phyloP scores from a whole-genome alignment of 37 sponge, comb jelly and placozoan species.

The Haliclona indistincta region DNA sequence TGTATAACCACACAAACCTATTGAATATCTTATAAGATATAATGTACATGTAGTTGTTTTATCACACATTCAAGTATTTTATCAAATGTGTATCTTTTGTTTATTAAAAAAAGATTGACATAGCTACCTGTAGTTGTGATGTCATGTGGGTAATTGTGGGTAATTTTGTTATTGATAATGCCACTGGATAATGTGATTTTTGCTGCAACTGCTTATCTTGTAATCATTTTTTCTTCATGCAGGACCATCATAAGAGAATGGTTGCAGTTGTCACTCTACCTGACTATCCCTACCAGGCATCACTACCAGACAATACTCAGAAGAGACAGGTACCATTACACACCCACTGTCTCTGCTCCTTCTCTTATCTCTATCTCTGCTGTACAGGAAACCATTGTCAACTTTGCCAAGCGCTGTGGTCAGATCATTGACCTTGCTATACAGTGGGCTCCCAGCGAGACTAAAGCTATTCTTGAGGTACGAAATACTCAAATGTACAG shows the following conservation, averaged over 20 bases:
- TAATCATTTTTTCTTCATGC: background rate
- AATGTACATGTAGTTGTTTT: too few relatives aligned
- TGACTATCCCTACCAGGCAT: conserved; percentile 29
- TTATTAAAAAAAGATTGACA: too few relatives aligned
- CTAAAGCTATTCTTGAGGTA: conserved; percentile 58
- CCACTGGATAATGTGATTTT: too few relatives aligned
- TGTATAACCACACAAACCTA: too few relatives aligned
- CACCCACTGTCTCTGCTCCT: background rate
- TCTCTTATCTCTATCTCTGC: background rate
- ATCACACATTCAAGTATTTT: too few relatives aligned
- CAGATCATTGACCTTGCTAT: conserved; percentile 69
- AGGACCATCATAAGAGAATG: conserved; percentile 29
- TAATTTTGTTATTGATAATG: too few relatives aligned
- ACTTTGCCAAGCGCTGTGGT: conserved; percentile 66
- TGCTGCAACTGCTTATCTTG: too few relatives aligned
- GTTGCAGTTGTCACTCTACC: conserved; percentile 35
- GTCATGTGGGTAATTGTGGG: too few relatives aligned
- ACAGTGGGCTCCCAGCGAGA: conserved; percentile 58
- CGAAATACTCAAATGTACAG: background rate
- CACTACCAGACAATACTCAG: conserved; percentile 40
- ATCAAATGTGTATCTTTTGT: too few relatives aligned
- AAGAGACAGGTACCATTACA: conserved; percentile 55
- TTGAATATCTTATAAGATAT: too few relatives aligned
- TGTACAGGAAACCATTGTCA: conserved; percentile 55
- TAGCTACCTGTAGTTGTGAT: too few relatives aligned